Evolutionary conservation across 2,797 vertebrate genomes (phyloP).

Genomic region (Novumbra hubbsi): DNA sequence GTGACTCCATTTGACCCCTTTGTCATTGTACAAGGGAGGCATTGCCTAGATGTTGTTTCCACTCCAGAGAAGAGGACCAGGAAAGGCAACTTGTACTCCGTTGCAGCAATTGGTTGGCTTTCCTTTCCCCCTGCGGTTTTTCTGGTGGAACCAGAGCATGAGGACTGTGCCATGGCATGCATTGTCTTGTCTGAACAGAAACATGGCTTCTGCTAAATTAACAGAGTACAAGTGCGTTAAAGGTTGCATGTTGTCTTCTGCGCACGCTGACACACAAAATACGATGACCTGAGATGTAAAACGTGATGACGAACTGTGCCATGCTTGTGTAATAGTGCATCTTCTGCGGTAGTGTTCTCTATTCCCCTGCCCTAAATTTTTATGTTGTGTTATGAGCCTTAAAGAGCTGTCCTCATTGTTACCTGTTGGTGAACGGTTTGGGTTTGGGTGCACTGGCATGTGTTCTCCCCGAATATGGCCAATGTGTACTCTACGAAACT

Average conservation of each 20-base stretch:
- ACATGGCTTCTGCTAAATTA: slow-evolving; percentile 16
- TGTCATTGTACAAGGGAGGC: not conserved
- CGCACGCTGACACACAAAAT: slow-evolving; percentile 9
- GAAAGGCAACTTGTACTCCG: not conserved
- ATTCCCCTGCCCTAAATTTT: slow-evolving; percentile 17
- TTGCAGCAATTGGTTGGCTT: not conserved
- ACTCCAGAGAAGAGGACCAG: not conserved
- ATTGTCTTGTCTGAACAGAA: slow-evolving; percentile 20
- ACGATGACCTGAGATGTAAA: slow-evolving; percentile 21
- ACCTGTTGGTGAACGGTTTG: slow-evolving; percentile 39
- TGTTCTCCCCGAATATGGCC: slow-evolving; percentile 21
- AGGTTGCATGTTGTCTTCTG: slow-evolving; percentile 36
- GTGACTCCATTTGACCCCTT: not conserved
- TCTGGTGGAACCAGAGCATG: not conserved
- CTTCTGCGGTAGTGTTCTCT: slow-evolving; percentile 36
- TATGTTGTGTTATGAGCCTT: slow-evolving; percentile 53
- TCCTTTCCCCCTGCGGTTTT: not conserved
- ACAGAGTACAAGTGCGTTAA: slow-evolving; percentile 17
- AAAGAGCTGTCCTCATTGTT: slow-evolving; percentile 39
- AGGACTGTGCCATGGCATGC: slow-evolving; percentile 16
- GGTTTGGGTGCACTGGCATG: slow-evolving; percentile 33
- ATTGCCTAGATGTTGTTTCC: not conserved
- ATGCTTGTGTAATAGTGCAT: slow-evolving; percentile 40
- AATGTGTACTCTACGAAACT: slow-evolving; percentile 16
- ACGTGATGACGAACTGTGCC: slow-evolving; percentile 33